Evolutionary conservation across 2,888 invertebrate genomes (phyloP).

Genomic region (Eupithecia exiguata): DNA sequence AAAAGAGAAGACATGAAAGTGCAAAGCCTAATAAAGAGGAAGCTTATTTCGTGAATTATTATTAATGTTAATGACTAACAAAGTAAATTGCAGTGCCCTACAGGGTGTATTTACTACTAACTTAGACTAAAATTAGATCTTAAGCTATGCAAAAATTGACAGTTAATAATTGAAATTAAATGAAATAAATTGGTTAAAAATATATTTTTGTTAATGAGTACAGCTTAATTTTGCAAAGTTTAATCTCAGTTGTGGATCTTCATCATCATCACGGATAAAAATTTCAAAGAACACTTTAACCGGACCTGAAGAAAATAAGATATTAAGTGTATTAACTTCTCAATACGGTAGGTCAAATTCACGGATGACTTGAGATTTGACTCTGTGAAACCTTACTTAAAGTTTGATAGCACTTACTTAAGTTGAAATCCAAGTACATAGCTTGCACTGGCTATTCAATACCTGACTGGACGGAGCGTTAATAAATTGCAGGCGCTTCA

Average conservation of each 20-base stretch:
- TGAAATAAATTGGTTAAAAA: too few species aligned
- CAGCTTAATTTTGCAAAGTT: not conserved
- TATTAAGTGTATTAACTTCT: not conserved
- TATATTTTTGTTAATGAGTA: not conserved
- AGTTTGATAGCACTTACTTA: not conserved
- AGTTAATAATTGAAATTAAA: too few species aligned
- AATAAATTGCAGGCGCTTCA: slow-evolving; percentile 13
- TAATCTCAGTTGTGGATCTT: not conserved
- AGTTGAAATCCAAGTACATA: not conserved
- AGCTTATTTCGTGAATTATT: too few species aligned
- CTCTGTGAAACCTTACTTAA: not conserved
- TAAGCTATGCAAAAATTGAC: too few species aligned
- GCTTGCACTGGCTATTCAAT: slow-evolving; percentile 7
- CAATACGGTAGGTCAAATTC: not conserved
- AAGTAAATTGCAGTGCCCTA: too few species aligned
- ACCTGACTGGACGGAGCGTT: not conserved
- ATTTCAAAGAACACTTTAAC: not conserved
- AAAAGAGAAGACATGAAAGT: too few species aligned
- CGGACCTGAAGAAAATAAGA: not conserved
- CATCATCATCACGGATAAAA: not conserved
- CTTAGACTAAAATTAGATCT: too few species aligned
- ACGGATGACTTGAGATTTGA: not conserved
- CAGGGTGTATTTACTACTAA: too few species aligned
- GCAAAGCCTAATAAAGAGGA: too few species aligned
- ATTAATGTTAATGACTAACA: too few species aligned